Evolutionary conservation across 2,797 vertebrate genomes (phyloP).

Genomic region (Enteromius argenteus): DNA sequence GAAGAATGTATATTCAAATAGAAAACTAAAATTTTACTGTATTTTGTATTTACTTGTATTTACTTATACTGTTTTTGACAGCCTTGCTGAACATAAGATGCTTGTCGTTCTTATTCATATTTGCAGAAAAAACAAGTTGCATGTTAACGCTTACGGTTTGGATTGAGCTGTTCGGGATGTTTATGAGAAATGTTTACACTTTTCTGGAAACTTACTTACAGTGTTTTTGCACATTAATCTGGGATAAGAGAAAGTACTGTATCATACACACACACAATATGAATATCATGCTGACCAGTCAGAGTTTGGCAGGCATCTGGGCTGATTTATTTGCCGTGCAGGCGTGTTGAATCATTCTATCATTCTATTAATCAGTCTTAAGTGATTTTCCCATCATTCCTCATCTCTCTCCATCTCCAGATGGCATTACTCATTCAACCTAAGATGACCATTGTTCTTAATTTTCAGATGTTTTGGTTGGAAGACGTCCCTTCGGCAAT

Average conservation of each 20-base stretch:
- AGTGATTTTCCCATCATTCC: conserved; percentile 40
- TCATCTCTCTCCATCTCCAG: conserved; percentile 15
- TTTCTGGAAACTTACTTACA: neutral
- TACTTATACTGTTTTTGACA: too few relatives aligned
- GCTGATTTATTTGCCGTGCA: conserved; percentile 1
- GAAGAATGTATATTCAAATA: neutral
- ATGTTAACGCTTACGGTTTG: neutral
- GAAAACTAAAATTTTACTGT: neutral
- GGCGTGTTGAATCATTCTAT: conserved; percentile 25
- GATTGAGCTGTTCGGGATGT: neutral
- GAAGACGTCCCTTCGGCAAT: conserved; percentile 12
- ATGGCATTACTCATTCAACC: conserved; percentile 42
- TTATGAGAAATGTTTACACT: conserved; percentile 1
- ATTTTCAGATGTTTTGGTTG: conserved; percentile 9
- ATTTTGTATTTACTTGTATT: too few relatives aligned
- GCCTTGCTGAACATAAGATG: neutral
- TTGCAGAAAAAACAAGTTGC: neutral
- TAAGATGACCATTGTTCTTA: conserved; percentile 29
- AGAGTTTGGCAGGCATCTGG: conserved; percentile 14
- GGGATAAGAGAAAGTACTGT: conserved; percentile 10
- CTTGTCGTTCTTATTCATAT: neutral
- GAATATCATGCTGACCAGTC: neutral
- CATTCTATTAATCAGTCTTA: conserved; percentile 39
- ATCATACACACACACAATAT: neutral
- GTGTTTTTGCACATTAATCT: conserved; percentile 26